Evolutionary conservation across 2,888 invertebrate genomes (phyloP), one percentile per base, ranked within the genome.

Genomic region (Dugesia japonica): DNA sequence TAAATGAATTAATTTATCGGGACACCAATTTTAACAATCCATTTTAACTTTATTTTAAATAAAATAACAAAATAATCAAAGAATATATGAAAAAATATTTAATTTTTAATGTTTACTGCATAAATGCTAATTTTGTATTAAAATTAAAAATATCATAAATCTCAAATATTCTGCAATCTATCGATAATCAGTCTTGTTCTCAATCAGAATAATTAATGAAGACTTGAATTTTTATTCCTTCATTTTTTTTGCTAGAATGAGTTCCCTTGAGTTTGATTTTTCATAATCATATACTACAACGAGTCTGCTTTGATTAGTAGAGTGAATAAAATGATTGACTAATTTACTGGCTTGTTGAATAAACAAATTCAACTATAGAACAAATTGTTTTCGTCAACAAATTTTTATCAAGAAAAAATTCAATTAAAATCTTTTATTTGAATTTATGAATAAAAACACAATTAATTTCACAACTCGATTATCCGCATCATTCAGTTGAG

Each of bases 181-280:
- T 56, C 17, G 56, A 56, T n/a, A 56, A 56, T 56, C 56, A 56
- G 23, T 7, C 17, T 4, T n/a, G 9, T 56, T 56, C 56, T 56
- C 56, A 56, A 56, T 56, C 56, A 56, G 56, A 56, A 56, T 56
- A 56, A 56, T 56, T 56, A 56, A 56, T 56, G 56, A 56, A 56
- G 56, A 56, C 56, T 56, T 56, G 56, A 56, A 56, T 56, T 56
- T n/a, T 56, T 4, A 56, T 56, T 56, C n/a, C 20, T 20, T 56
- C 56, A 56, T n/a, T 56, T 56, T 56, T 56, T 56, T 56, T 20
- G 20, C 20, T 56, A 4, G 56, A 56, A 23, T 7, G 23, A 56
- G 23, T 23, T 56, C 56, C 56, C 56, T 56, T 56, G 56, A 56
- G 56, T 56, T 56, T 56, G 56, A n/a, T 56, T 56, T 13, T 20